Conservation (phyloP, 2,113 vertebrate species). For the Malurus alboscapulatus region DNA sequence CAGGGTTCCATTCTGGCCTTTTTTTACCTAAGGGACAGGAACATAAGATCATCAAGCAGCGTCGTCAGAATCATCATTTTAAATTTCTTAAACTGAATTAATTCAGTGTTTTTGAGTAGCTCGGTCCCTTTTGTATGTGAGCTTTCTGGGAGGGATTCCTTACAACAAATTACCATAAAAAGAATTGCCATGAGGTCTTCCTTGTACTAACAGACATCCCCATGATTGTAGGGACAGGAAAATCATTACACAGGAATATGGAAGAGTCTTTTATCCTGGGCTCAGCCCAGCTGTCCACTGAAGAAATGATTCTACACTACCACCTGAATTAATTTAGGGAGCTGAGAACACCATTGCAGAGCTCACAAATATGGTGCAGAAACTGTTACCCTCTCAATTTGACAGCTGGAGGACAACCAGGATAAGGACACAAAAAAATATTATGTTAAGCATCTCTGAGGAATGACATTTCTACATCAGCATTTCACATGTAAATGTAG, state of each 20-base stretch:
- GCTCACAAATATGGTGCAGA: neutral
- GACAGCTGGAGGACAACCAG: neutral
- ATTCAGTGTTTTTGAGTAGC: neutral
- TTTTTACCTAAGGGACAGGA: neutral
- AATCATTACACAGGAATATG: neutral
- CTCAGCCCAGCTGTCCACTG: neutral
- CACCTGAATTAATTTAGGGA: neutral
- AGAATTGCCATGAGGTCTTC: neutral
- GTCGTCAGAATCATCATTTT: neutral
- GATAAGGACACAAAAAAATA: neutral
- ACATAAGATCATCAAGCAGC: too few relatives aligned
- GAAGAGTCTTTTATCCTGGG: neutral
- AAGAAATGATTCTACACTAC: neutral
- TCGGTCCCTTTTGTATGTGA: accelerated
- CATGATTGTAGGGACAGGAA: neutral
- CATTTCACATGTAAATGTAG: neutral
- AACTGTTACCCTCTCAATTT: neutral
- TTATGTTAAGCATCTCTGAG: accelerated
- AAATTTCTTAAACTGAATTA: neutral
- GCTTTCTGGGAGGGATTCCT: neutral
- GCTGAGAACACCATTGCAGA: neutral
- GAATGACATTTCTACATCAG: neutral
- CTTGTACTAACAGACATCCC: neutral
- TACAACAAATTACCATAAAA: neutral
- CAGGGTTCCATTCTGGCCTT: neutral